These are phyloP conservation scores for Ptiloglossa arizonensis DNA, from an alignment of 1,140 invertebrate genomes.

Conservation along the genomic window DNA sequence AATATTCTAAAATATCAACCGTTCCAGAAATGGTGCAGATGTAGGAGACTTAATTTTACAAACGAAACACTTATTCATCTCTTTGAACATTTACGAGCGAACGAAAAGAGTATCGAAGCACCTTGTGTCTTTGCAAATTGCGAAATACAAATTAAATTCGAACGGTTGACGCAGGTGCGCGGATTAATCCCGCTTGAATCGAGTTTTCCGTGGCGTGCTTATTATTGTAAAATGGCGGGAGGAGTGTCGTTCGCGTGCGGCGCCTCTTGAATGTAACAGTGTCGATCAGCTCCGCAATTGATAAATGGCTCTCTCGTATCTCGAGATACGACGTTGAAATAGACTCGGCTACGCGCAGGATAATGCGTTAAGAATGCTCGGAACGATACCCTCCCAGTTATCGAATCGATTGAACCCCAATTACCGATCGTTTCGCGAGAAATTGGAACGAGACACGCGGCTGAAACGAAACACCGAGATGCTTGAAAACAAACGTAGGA, in stretches of 20 bases:
- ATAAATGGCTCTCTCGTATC: conserved; percentile 62
- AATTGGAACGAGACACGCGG: background rate
- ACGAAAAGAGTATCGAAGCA: background rate
- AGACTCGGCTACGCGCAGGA: conserved; percentile 36
- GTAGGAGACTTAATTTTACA: too few relatives aligned
- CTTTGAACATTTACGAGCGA: too few relatives aligned
- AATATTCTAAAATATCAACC: too few relatives aligned
- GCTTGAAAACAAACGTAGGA: conserved; percentile 4
- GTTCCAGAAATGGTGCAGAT: too few relatives aligned
- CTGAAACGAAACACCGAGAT: background rate
- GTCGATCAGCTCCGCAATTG: conserved; percentile 59
- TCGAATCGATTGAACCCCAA: background rate
- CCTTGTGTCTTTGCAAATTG: background rate
- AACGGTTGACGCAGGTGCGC: conserved; percentile 22
- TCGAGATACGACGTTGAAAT: conserved; percentile 43
- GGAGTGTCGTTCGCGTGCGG: conserved; percentile 60
- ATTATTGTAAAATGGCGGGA: conserved; percentile 59
- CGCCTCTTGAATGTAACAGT: conserved; percentile 59
- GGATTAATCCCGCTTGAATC: conserved; percentile 27
- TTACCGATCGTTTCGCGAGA: background rate
- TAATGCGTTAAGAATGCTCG: background rate
- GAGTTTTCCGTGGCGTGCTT: conserved; percentile 46
- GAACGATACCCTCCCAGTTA: background rate
- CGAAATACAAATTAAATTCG: too few relatives aligned
- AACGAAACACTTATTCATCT: too few relatives aligned